Evolutionary conservation across 2,888 invertebrate species (phyloP).

Genomic region (Syritta pipiens): DNA sequence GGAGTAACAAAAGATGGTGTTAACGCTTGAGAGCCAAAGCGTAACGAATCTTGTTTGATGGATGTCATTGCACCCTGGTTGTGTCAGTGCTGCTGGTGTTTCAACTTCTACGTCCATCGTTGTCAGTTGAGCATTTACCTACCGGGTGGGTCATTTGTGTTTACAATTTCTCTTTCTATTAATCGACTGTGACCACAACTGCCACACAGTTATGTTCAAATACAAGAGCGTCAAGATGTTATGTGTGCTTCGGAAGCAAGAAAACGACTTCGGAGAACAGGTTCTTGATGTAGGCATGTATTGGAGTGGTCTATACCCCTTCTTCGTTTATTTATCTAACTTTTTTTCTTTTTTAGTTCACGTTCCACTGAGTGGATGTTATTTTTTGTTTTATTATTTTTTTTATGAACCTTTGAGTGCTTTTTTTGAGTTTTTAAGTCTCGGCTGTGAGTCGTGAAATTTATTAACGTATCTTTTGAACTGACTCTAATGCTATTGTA

Average conservation of each 20-base stretch:
- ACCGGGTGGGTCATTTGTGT: conserved; percentile 48
- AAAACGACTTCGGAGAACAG: conserved; percentile 35
- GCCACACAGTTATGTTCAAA: conserved; percentile 1
- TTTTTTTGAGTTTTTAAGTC: not conserved
- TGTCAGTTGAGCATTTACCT: conserved; percentile 35
- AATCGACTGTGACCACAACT: conserved; percentile 41
- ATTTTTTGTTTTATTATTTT: not conserved
- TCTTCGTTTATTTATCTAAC: not conserved
- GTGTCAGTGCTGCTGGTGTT: conserved; percentile 12
- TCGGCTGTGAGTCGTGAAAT: not conserved
- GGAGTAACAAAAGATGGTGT: conserved; percentile 13
- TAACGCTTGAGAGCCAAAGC: conserved; percentile 58
- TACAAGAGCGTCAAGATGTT: not conserved
- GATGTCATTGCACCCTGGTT: conserved; percentile 55
- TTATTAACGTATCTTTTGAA: too few relatives aligned
- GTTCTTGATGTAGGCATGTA: conserved; percentile 24
- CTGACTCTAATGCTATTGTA: not conserved
- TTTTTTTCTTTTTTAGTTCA: not conserved
- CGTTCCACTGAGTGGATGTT: conserved; percentile 24
- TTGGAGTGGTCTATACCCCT: not conserved
- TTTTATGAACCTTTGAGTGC: too few relatives aligned
- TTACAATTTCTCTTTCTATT: conserved; percentile 60
- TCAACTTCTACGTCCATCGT: conserved; percentile 18
- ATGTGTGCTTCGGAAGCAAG: conserved; percentile 15
- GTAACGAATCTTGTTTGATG: conserved; percentile 45